A percentile compares a stretch with the other conserved stretches of the same genome.
Conservation (phyloP, 2,113 vertebrate genomes). For the Gopherus evgoodei region DNA sequence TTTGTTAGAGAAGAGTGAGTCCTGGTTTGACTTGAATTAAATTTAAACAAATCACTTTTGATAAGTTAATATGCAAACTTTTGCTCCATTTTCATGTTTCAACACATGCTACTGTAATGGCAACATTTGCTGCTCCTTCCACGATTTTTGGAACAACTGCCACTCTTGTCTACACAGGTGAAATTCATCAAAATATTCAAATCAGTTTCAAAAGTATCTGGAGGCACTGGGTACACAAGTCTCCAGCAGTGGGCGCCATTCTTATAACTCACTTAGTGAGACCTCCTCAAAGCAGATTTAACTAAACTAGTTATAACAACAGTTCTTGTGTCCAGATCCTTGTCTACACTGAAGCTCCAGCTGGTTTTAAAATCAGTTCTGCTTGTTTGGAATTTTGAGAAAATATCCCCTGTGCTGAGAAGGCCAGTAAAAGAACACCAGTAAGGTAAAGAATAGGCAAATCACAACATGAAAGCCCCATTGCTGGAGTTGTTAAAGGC, state of each 20-base stretch:
- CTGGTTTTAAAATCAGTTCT: conserved; percentile 30
- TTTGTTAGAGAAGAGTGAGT: neutral
- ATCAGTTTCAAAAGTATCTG: neutral
- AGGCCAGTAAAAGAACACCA: neutral
- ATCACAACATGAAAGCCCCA: neutral
- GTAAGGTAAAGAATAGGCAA: fast-evolving
- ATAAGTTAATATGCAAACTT: conserved; percentile 29
- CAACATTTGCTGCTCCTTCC: conserved; percentile 13
- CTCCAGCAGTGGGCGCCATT: neutral
- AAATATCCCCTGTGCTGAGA: neutral
- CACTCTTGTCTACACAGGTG: conserved; percentile 1
- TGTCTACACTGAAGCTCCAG: conserved; percentile 22
- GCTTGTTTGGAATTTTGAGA: conserved; percentile 16
- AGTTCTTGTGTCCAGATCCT: neutral
- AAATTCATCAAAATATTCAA: conserved; percentile 3
- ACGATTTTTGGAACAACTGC: neutral
- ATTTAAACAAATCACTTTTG: conserved; percentile 13
- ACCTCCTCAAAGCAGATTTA: neutral
- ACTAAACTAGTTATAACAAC: neutral
- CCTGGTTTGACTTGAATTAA: conserved; percentile 51
- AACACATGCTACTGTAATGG: neutral
- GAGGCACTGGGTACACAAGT: neutral
- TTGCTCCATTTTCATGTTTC: neutral
- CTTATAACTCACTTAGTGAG: neutral
- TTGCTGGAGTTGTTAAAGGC: neutral